Base-by-base conservation (phyloP, 2,797 vertebrate species). In the Sphenopsis melanotis region DNA sequence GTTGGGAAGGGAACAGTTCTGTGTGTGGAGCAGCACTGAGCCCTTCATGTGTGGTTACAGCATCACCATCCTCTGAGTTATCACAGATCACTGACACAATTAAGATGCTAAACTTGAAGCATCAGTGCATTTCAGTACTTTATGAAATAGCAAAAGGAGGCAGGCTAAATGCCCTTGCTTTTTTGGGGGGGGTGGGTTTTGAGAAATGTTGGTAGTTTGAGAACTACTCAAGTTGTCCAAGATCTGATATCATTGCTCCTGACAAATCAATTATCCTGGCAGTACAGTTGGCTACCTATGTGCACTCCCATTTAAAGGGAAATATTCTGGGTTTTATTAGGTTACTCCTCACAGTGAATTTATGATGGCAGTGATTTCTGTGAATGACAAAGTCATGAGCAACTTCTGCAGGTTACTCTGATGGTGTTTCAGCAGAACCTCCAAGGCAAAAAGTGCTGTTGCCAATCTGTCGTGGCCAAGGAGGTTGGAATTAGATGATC, bases 11-110 rank as follows among this genome's bases (percentile, higher is more conserved):
- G 42, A 50, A 29, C 26, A 32, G 34, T 39, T 85, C 49, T 46
- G 18, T 42, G 20, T 55, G 53, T 46, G 23, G 41, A 56, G 7
- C 18, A 39, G 32, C 29, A 6, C 41, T 11, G 44, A 30, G 23
- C 16, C 59, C 30, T 53, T 47, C 0, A 0, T 23, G 27, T 56
- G 64, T 21, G 32, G 12, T 32, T 55, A 12, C 21, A 80, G 29
- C 37, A 12, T 34, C 16, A 3, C 21, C 49, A 42, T 44, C 37
- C 50, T 50, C 44, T 19, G 46, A 36, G 24, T 32, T 46, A 21
- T 2, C 12, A 2, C 50, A 60, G 26, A 8, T 34, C 36, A 3
- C 23, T 37, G 72, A 2, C 46, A 49, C 36, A 29, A 44, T 4
- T 27, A 19, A 50, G 63, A 19, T 41, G 39, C 41, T 76, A 26